phyloP scores from a whole-genome alignment of 1,140 invertebrate species.

The Onthophagus taurus region DNA sequence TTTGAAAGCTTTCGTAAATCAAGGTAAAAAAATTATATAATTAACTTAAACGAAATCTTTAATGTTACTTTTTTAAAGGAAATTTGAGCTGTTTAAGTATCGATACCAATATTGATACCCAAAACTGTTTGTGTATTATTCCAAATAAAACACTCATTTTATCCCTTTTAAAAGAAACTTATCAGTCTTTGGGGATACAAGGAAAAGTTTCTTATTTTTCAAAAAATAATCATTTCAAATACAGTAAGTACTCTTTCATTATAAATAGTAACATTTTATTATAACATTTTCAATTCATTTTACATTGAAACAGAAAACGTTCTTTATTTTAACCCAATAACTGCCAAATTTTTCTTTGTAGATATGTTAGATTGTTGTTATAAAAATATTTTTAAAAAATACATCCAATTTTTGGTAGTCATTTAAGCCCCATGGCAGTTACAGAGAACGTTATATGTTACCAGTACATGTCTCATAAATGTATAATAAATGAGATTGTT shows the following conservation, averaged over 20 bases:
- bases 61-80: conserved; percentile 35
- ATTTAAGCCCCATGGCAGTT: no score
- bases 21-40: conserved; percentile 18
- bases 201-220: conserved; percentile 41
- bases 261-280: no score
- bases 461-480: no score
- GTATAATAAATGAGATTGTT: no score
- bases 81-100: conserved; percentile 41
- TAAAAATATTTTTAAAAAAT: no score
- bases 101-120: conserved; percentile 41
- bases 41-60: background rate
- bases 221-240: conserved; percentile 37
- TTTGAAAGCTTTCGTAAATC: conserved; percentile 35
- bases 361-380: no score
- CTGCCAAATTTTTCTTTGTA: no score
- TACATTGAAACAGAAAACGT: no score
- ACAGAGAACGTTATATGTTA: no score
- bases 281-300: no score
- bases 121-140: conserved; percentile 42
- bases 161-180: conserved; percentile 40
- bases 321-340: no score
- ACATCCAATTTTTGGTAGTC: no score
- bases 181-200: conserved; percentile 44
- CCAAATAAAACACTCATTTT: conserved; percentile 43
- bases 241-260: conserved; percentile 43